Evolutionary conservation across 2,797 vertebrate species (phyloP).

Genomic region (Hafferia zeledoni): DNA sequence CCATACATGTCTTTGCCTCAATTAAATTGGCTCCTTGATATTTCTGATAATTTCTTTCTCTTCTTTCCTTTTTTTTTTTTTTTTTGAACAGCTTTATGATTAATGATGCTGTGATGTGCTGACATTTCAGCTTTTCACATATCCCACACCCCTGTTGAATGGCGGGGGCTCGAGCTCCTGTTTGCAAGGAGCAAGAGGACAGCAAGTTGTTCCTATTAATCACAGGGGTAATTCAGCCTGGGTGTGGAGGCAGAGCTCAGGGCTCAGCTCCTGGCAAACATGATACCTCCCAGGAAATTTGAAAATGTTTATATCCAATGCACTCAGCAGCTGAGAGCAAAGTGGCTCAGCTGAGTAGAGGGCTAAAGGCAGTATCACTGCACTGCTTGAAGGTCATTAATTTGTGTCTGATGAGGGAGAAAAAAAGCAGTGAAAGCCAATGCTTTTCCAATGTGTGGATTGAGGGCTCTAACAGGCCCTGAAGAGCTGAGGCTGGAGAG

Average conservation of each 20-base stretch:
- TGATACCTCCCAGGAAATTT: conserved; percentile 21
- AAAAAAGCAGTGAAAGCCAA: conserved; percentile 64
- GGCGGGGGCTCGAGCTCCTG: background rate
- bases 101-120: conserved; percentile 40
- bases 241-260: background rate
- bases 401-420: conserved; percentile 43
- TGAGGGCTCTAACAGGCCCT: conserved; percentile 55
- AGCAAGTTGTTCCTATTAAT: conserved; percentile 41
- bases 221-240: conserved; percentile 23
- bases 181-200: conserved; percentile 31
- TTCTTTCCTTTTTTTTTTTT: background rate
- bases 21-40: conserved; percentile 55
- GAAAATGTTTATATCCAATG: conserved; percentile 26
- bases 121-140: conserved; percentile 51
- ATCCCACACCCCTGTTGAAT: conserved; percentile 23
- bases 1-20: background rate
- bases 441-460: conserved; percentile 68
- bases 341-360: background rate
- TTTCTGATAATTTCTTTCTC: conserved; percentile 45
- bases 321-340: conserved; percentile 20
- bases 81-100: conserved; percentile 32
- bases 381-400: conserved; percentile 66
- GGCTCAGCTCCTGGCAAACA: conserved; percentile 15
- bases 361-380: conserved; percentile 22
- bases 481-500: conserved; percentile 66